phyloP scores from a whole-genome alignment of 2,888 invertebrate genomes.

The Aricia artaxerxes region DNA sequence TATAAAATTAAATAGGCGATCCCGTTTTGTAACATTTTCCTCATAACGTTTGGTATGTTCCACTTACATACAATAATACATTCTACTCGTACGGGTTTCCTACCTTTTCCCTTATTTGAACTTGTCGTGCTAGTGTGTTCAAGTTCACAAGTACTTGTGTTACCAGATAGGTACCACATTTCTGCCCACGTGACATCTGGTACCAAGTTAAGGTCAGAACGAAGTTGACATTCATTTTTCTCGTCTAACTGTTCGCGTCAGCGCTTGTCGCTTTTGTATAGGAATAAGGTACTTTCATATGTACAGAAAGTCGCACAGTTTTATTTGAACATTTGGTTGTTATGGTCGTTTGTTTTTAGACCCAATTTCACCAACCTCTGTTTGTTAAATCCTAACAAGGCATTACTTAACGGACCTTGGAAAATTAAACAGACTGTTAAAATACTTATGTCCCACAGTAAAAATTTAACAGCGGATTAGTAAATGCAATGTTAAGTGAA shows the following conservation, averaged over 20 bases:
- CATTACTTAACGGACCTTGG: no score
- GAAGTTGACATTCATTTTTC: conserved; percentile 66
- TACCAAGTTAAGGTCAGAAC: conserved; percentile 51
- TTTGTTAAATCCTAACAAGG: no score
- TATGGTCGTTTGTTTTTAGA: no score
- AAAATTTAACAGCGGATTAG: no score
- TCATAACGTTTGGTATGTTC: not conserved
- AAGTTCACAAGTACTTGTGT: conserved; percentile 37
- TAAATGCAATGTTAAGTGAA: no score
- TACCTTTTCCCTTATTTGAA: not conserved
- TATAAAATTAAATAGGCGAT: not conserved
- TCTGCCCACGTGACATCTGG: conserved; percentile 38
- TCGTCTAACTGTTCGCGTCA: conserved; percentile 66
- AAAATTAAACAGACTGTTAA: no score
- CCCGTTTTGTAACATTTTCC: not conserved
- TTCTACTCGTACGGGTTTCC: not conserved
- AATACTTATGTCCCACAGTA: no score
- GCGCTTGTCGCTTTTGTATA: conserved; percentile 52
- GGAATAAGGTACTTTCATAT: conserved; percentile 38
- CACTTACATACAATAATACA: not conserved
- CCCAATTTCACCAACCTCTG: no score
- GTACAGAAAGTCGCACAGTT: not conserved
- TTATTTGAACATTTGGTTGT: not conserved
- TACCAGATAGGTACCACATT: conserved; percentile 12
- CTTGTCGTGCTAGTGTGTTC: not conserved